phyloP scores from a whole-genome alignment of 2,113 vertebrate genomes.

The Pelecanus crispus region DNA sequence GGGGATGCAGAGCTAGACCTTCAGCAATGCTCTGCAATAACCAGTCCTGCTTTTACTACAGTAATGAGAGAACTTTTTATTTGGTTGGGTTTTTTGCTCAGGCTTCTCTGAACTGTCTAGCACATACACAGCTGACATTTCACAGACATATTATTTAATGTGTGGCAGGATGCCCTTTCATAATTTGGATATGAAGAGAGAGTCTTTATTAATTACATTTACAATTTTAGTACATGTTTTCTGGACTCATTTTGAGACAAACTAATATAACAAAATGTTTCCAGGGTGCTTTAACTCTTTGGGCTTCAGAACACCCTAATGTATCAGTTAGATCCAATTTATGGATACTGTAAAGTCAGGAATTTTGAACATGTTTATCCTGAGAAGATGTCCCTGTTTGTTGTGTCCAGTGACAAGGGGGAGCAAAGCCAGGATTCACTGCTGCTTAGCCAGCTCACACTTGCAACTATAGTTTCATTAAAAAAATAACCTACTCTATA shows the following conservation, averaged over 20 bases:
- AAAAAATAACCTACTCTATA: background rate
- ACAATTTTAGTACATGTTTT: background rate
- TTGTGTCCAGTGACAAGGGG: background rate
- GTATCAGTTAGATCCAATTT: background rate
- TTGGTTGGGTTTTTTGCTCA: background rate
- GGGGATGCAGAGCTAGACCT: background rate
- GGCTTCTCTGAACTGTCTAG: background rate
- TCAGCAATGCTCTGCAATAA: background rate
- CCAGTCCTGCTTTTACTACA: background rate
- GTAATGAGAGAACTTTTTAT: background rate
- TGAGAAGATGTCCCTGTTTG: background rate
- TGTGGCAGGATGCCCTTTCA: background rate
- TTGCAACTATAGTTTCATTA: background rate
- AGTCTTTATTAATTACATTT: background rate
- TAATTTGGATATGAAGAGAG: rapidly evolving
- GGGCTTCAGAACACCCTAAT: background rate
- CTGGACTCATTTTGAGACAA: background rate
- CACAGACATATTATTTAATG: background rate
- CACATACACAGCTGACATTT: background rate
- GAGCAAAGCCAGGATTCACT: background rate
- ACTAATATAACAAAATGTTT: background rate
- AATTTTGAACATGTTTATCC: background rate
- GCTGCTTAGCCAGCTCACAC: background rate
- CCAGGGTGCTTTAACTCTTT: background rate
- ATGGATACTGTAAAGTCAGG: background rate